Evolutionary conservation across 2,113 vertebrate species (phyloP).

Genomic region (Condylura cristata): DNA sequence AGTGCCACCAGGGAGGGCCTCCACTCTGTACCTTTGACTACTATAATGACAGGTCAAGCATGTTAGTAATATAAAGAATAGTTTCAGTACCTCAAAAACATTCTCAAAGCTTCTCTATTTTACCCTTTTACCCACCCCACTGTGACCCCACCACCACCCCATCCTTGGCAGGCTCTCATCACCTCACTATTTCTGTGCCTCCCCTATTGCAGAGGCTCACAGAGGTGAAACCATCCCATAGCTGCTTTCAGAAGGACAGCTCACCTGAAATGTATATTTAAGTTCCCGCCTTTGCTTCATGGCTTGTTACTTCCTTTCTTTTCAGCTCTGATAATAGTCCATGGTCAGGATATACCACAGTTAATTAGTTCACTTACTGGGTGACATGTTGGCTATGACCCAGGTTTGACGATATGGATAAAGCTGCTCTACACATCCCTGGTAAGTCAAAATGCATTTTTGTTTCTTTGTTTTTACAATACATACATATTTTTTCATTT

Average conservation of each 20-base stretch:
- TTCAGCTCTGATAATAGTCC: background rate
- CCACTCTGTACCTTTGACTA: no score
- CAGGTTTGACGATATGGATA: no score
- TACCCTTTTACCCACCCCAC: no score
- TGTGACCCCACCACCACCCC: no score
- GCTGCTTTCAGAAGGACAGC: no score
- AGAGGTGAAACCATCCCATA: background rate
- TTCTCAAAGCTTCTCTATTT: background rate
- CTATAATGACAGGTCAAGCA: background rate
- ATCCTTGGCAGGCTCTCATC: background rate
- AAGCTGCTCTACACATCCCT: no score
- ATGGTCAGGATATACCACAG: background rate
- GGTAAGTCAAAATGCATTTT: background rate
- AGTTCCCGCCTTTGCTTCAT: background rate
- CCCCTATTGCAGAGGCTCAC: background rate
- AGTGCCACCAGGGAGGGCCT: no score
- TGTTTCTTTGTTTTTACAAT: background rate
- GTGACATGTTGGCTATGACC: no score
- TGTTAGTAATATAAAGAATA: background rate
- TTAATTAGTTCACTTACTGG: background rate
- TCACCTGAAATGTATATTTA: no score
- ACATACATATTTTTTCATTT: background rate
- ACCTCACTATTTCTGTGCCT: background rate
- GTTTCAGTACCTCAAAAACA: background rate
- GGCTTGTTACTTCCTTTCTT: background rate